Evolutionary conservation across 2,797 vertebrate species (phyloP).

Genomic region (Lithobates sylvaticus): DNA sequence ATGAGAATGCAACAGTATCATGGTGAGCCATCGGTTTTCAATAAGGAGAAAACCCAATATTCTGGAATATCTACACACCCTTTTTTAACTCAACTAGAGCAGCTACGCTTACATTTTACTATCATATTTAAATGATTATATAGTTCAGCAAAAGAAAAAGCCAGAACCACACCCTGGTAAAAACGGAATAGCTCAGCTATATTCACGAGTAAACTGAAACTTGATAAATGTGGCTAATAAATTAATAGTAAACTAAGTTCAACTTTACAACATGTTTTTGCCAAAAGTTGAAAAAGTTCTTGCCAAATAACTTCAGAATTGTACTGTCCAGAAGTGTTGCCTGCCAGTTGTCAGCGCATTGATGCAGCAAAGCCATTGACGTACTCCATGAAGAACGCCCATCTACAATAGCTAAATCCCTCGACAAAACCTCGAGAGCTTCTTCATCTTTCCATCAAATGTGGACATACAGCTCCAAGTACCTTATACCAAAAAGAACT

Average conservation of each 20-base stretch:
- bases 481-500: too few species aligned
- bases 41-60: too few species aligned
- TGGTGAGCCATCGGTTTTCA: too few species aligned
- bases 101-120: too few species aligned
- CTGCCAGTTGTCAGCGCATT: conserved; percentile 8
- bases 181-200: too few species aligned
- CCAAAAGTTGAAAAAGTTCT: conserved; percentile 12
- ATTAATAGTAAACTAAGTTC: background rate
- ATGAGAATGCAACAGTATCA: too few species aligned
- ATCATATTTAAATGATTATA: too few species aligned
- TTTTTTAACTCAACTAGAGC: too few species aligned
- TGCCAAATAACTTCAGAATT: conserved; percentile 7
- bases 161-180: too few species aligned
- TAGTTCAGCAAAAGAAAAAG: too few species aligned
- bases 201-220: background rate
- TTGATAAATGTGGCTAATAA: background rate
- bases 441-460: background rate
- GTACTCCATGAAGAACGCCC: background rate
- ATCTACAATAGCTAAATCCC: background rate
- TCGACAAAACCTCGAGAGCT: background rate
- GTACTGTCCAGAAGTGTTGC: background rate
- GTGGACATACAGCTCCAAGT: background rate
- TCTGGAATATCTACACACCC: too few species aligned
- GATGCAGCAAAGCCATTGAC: background rate
- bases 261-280: background rate